Evolutionary conservation across 2,113 vertebrate species (phyloP), one percentile per base, ranked within the genome.

Genomic region (Plectropomus leopardus): DNA sequence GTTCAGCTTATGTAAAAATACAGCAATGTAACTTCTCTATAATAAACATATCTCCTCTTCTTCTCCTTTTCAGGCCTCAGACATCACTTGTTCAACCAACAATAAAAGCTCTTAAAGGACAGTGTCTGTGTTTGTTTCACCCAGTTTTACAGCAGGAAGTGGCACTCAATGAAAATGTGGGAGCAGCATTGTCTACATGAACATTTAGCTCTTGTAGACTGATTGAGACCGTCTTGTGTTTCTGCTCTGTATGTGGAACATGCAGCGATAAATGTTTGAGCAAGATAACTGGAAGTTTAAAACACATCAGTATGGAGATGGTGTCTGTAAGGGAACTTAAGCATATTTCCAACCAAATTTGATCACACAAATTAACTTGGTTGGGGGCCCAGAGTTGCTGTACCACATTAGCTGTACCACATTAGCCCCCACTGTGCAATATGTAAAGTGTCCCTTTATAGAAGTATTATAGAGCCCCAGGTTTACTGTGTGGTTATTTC

Each of bases 41-140:
- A 32, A 36, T 82, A 53, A 54, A 10, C 16, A n/a, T 23, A 14
- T 75, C 21, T 19, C 21, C 44, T 57, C 42, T 19, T 66, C 10
- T 60, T 10, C 30, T 61, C 3, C 28, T 54, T 82, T 84, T 48
- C 40, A 84, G 81, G 42, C 42, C 30, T 60, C 59, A 57, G 63
- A 73, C 13, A 21, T 72, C 61, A 63, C 32, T 55, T 34, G 2
- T 63, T 83, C 71, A 74, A 81, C 78, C 14, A 47, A 32, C 42
- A 93, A 92, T 93, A 91, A 93, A 94, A 87, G 45, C 59, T 83
- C 60, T 78, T 68, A 76, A 82, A 79, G 23, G 59, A 76, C 16
- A 75, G 45, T 80, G 24, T 60, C 8, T 87, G 51, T 73, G 48
- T 82, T 17, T 84, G 10, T 86, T 77, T 28, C 51, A 60, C 65